A percentile compares a stretch with the other conserved stretches of the same genome.
Evolutionary conservation across 2,797 vertebrate genomes (phyloP).

Genomic region (Pitangus sulphuratus): DNA sequence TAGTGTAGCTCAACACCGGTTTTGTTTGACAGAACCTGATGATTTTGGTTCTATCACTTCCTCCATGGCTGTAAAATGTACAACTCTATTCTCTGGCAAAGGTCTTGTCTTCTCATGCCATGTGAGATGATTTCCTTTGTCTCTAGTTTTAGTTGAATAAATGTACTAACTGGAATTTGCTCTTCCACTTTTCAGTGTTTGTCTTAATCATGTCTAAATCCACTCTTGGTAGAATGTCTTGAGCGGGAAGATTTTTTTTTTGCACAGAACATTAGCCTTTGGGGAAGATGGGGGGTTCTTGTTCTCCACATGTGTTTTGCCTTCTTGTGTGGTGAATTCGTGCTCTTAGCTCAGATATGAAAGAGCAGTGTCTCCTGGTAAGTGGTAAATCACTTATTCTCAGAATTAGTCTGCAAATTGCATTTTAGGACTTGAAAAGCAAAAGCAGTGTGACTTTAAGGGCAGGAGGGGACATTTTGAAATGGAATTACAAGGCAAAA

Average conservation of each 20-base stretch:
- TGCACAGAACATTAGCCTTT: not conserved
- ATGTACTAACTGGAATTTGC: not conserved
- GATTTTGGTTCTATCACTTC: not conserved
- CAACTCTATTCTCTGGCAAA: not conserved
- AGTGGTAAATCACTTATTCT: not conserved
- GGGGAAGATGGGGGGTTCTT: not conserved
- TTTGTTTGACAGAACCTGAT: not conserved
- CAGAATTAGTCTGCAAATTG: not conserved
- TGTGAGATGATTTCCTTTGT: not conserved
- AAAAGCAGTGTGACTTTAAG: not conserved
- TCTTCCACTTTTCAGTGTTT: not conserved
- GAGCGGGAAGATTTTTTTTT: not conserved
- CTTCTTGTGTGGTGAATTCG: not conserved
- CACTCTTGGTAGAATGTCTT: not conserved
- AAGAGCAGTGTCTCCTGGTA: not conserved
- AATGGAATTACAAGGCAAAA: not conserved
- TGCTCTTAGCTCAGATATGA: not conserved
- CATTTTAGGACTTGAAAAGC: not conserved
- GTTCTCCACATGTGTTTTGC: not conserved
- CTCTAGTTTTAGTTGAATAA: not conserved
- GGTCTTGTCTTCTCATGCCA: not conserved
- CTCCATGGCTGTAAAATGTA: not conserved
- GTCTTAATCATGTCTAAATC: not conserved
- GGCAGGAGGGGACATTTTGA: fast-evolving
- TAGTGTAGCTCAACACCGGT: not conserved